Base-by-base conservation (phyloP, 2,797 vertebrate genomes). In the Chaetodon trifasciatus region DNA sequence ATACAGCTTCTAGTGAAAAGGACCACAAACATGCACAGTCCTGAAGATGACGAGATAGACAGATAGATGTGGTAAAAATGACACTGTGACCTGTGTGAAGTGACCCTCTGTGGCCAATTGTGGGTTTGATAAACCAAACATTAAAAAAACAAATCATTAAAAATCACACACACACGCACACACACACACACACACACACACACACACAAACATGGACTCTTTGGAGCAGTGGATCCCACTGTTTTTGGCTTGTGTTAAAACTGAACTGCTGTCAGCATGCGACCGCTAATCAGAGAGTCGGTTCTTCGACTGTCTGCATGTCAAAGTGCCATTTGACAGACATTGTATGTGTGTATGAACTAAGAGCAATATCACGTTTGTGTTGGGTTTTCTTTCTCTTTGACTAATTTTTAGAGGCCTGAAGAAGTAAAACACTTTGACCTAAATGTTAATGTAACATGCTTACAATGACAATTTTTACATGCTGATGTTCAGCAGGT, bases 11-110 rank as follows among this genome's bases (percentile, higher is more conserved):
- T 56, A 76, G 19, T 65, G 74, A 60, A 78, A 74, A 50, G 69
- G 63, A 69, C 58, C 68, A 21, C 60, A 72, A 76, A 62, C 23
- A 23, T 39, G 46, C 73, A 65, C 24, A 11, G 64, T 82, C 63
- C 68, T 2, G 4, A 68, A 65, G 53, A 72, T 44, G 58, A 80
- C 55, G 28, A 32, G 28, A 32, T 32, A 4, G 3, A 28, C 1
- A 39, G 52, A 23, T 16, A 65, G 21, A 73, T 70, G 78, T 52
- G 44, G 71, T 55, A 17, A 23, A 67, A 53, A 37, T 50, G 46
- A 76, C 42, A 12, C 35, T 4, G 2, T 47, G 81, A 53, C 74
- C 74, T 49, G 60, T 19, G 21, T 42, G 64, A 35, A 17, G 9
- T 5, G 69, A 63, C 60, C 24, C 62, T 56, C 1, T 0, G 3